These are phyloP conservation scores for Peromyscus attwateri DNA, from an alignment of 2,797 vertebrate genomes.

Conservation along the genomic window DNA sequence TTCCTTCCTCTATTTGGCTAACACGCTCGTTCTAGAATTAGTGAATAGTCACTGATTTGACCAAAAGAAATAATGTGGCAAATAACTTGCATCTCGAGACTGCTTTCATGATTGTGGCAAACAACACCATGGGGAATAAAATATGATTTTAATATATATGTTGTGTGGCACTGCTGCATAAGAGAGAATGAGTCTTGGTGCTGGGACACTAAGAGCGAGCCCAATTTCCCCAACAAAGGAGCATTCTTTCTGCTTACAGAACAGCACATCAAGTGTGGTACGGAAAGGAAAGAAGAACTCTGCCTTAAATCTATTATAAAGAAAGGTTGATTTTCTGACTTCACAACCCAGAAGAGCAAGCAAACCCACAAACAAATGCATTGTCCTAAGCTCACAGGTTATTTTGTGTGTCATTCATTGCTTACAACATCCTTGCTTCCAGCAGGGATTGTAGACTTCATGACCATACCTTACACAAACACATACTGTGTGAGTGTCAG, in stretches of 20 bases:
- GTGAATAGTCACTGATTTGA: conserved; percentile 11
- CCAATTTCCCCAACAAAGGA: background rate
- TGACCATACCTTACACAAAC: background rate
- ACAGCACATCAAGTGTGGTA: background rate
- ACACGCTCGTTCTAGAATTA: conserved; percentile 18
- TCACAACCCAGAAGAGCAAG: background rate
- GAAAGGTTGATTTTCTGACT: background rate
- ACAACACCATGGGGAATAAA: background rate
- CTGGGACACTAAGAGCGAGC: background rate
- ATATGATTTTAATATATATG: background rate
- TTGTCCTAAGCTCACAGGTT: background rate
- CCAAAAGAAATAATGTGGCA: conserved; percentile 31
- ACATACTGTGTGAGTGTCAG: no score
- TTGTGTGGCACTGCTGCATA: no score
- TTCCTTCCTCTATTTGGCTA: conserved; percentile 28
- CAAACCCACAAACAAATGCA: background rate
- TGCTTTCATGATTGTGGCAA: conserved; percentile 51
- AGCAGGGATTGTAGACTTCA: background rate
- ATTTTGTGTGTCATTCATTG: background rate
- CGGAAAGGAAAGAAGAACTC: background rate
- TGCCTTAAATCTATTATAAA: no score
- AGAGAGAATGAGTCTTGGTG: no score
- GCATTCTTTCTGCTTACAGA: background rate
- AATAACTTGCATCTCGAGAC: background rate
- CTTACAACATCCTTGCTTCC: background rate